A percentile compares a stretch with the other conserved stretches of the same genome.
phyloP scores from a whole-genome alignment of 2,888 invertebrate genomes.

The Ophion ventricosus region DNA sequence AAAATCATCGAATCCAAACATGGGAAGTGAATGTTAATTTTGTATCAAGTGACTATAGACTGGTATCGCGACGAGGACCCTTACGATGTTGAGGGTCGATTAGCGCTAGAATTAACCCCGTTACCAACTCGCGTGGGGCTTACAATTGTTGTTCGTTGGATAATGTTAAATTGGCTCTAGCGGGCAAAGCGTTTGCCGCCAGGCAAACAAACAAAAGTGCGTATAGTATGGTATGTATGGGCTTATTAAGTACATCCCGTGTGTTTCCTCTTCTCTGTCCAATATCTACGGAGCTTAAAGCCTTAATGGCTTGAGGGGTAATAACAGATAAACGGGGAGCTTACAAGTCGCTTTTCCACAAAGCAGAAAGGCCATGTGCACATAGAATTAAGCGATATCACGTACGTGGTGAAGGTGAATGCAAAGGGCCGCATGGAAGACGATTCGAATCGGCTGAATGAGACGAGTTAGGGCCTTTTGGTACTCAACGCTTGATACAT shows the following conservation, averaged over 20 bases:
- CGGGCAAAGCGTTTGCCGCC: neutral
- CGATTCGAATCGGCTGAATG: slow-evolving; percentile 4
- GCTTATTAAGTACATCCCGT: neutral
- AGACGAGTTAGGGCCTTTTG: slow-evolving; percentile 15
- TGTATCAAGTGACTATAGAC: neutral
- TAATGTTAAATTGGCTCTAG: slow-evolving; percentile 17
- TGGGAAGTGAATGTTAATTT: neutral
- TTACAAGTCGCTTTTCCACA: slow-evolving; percentile 44
- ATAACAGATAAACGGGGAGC: slow-evolving; percentile 58
- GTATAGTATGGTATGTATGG: neutral
- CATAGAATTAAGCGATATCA: neutral
- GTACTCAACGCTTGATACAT: slow-evolving; percentile 14
- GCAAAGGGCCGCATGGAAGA: neutral
- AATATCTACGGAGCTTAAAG: slow-evolving; percentile 44
- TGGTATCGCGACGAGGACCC: neutral
- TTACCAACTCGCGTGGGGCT: slow-evolving; percentile 16
- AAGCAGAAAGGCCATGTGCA: neutral
- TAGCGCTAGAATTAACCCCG: neutral
- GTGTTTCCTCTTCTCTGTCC: slow-evolving; percentile 17
- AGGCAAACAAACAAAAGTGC: neutral
- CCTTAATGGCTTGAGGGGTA: slow-evolving; percentile 53
- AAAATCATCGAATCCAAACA: neutral
- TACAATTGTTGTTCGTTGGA: slow-evolving; percentile 24
- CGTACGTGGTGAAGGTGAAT: neutral
- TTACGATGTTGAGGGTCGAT: neutral